A percentile compares a stretch with the other conserved stretches of the same genome.
Evolutionary conservation across 1,140 invertebrate genomes (phyloP).

Genomic region (Drosophila tani): DNA sequence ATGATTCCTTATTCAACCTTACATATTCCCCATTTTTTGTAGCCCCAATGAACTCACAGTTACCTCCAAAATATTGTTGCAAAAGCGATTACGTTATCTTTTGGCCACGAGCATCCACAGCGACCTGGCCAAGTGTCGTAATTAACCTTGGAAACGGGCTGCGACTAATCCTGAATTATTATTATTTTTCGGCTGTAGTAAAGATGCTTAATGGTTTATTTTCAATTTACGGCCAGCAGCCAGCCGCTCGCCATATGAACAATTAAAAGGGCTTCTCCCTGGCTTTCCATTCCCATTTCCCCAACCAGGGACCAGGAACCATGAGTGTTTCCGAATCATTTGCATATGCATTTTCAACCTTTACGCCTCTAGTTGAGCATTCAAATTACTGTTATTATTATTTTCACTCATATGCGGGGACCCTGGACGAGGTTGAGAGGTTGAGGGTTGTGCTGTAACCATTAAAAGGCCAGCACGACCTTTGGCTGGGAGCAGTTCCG

Average conservation of each 20-base stretch:
- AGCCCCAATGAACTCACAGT: not conserved
- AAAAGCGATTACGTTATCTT: conserved; percentile 71
- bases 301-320: not conserved
- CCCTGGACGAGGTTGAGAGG: not conserved
- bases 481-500: conserved; percentile 74
- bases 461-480: conserved; percentile 75
- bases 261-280: conserved; percentile 55
- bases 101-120: conserved; percentile 51
- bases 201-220: conserved; percentile 76
- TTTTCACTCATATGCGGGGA: conserved; percentile 75
- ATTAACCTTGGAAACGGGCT: conserved; percentile 78
- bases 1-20: too few relatives aligned
- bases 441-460: conserved; percentile 45
- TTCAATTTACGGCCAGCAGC: conserved; percentile 71
- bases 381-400: conserved; percentile 83
- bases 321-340: conserved; percentile 69
- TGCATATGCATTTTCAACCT: conserved; percentile 83
- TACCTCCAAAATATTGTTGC: conserved; percentile 33
- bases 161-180: conserved; percentile 80
- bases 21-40: not conserved
- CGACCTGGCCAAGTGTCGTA: conserved; percentile 82
- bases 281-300: not conserved
- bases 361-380: conserved; percentile 70
- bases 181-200: conserved; percentile 61
- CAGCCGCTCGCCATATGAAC: conserved; percentile 27